Evolutionary conservation across 2,113 vertebrate genomes (phyloP).

Genomic region (Grantiella picta): DNA sequence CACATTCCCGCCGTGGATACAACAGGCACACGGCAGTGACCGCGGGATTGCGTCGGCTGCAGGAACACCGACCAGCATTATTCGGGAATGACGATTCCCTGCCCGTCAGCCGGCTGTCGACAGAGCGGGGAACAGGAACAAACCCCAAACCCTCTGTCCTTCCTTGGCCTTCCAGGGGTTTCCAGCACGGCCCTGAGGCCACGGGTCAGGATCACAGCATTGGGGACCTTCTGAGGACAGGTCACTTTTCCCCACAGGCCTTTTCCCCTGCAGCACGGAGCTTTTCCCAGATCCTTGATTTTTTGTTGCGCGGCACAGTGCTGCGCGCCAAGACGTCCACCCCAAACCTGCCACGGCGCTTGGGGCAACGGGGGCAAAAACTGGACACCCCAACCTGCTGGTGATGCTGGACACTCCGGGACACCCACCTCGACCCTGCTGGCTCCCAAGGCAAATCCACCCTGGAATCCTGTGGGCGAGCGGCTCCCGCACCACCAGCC

Average conservation of each 20-base stretch:
- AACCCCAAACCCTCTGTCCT: not conserved
- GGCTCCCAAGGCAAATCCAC: not conserved
- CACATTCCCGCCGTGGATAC: not conserved
- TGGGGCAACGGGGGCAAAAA: accelerated
- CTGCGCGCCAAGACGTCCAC: accelerated
- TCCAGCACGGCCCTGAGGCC: not conserved
- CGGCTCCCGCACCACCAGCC: accelerated
- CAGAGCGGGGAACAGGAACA: not conserved
- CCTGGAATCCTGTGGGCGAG: not conserved
- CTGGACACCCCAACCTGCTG: accelerated
- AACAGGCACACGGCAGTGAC: not conserved
- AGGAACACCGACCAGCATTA: not conserved
- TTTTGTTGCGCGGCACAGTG: accelerated
- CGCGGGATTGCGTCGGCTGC: not conserved
- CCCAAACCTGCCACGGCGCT: accelerated
- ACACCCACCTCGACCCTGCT: accelerated
- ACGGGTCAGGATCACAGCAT: not conserved
- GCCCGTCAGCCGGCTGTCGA: not conserved
- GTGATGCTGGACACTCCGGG: not conserved
- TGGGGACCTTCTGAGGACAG: not conserved
- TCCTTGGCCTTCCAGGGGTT: not conserved
- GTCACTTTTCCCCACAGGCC: not conserved
- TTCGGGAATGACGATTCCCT: not conserved
- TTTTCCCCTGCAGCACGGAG: accelerated
- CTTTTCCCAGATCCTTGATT: accelerated